Base-by-base conservation (phyloP, 2,797 vertebrate species). In the Amblyraja radiata region DNA sequence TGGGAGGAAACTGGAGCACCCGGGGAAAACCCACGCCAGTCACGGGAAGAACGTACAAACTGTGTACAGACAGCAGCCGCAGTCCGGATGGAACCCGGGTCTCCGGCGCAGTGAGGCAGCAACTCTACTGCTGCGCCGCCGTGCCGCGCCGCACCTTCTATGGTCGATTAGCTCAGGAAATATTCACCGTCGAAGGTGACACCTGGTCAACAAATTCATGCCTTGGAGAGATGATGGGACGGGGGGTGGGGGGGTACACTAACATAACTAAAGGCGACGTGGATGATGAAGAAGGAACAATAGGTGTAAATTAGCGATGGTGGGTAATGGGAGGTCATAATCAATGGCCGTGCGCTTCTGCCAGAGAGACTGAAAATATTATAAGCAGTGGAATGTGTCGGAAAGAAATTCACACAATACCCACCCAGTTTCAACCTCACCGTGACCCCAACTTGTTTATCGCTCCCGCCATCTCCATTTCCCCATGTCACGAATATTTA, bases 401-500 rank as follows among this genome's bases (percentile, higher is more conserved):
- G 88, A 65, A 63, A 63, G 32, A 32, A 86, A 21, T 68, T 11
- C 11, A 36, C n/a, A n/a, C n/a, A 78, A 36, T 0, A 32, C 32
- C n/a, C 84, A 88, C n/a, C 14, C 84, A 65, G 84, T n/a, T 32
- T 88, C 84, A 88, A 23, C 84, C 84, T 88, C 63, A 61, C 28
- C 7, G n/a, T 86, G 83, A 86, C 61, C 83, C 83, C 58, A 68
- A 88, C 63, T 68, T 68, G 84, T 88, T 88, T 65, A 88, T n/a
- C 68, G 84, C 61, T 68, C 61, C 84, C 61, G 21, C 65, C 63
- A 18, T 68, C 61, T 68, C 83, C 63, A 32, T 32, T 88, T 68
- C 32, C 2, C 63, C 61, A 68, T 88, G 84, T 88, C 84, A 88
- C 84, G 18, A 68, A 88, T 88, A 88, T 68, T 88, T 88, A 88